Evolutionary conservation across 2,113 vertebrate genomes (phyloP).

Genomic region (Desmodus rotundus): DNA sequence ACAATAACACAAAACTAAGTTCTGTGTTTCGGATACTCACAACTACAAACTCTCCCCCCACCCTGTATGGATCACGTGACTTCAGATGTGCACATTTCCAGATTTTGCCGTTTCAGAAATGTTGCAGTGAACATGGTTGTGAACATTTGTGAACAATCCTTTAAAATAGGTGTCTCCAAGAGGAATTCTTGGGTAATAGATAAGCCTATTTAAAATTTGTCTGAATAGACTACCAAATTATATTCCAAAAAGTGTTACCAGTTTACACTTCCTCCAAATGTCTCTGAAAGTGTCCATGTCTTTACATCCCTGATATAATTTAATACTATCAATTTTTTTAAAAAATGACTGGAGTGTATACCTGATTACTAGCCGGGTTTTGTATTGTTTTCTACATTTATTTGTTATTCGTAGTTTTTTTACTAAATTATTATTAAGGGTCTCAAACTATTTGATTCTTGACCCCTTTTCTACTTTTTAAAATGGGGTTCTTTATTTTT

Average conservation of each 20-base stretch:
- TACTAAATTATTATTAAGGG: neutral
- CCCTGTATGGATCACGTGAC: neutral
- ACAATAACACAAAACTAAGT: too few species aligned
- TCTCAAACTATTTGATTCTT: neutral
- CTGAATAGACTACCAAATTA: neutral
- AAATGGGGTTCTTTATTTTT: neutral
- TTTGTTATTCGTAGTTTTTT: neutral
- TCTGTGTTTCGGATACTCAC: too few species aligned
- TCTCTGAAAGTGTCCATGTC: neutral
- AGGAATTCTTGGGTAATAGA: neutral
- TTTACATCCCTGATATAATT: neutral
- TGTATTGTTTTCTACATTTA: neutral
- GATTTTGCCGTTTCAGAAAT: neutral
- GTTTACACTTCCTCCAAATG: neutral
- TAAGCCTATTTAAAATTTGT: neutral
- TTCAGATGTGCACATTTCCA: neutral
- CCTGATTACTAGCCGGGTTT: neutral
- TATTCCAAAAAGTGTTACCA: neutral
- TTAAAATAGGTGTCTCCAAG: neutral
- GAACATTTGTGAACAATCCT: neutral
- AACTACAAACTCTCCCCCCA: too few species aligned
- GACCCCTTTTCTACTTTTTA: neutral
- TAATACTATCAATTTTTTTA: neutral
- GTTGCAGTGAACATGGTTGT: neutral
- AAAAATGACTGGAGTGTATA: neutral